phyloP scores from a whole-genome alignment of 2,113 vertebrate genomes.

The Danio rerio region GRCz12tu NC_133180.1:53834001-53834500 shows the following conservation, averaged over 20 bases:
- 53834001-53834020: not conserved
- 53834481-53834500: not conserved
- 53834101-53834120: not conserved
- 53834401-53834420: not conserved
- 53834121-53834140: not conserved
- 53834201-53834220: not conserved
- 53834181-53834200: not conserved
- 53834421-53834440: not conserved
- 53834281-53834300: not conserved
- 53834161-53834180: not conserved
- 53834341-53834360: not conserved
- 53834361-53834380: not conserved
- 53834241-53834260: not conserved
- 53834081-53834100: not conserved
- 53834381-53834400: slow-evolving; percentile 12
- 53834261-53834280: not conserved
- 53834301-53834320: not conserved
- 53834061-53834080: not conserved
- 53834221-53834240: not conserved
- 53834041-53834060: not conserved
- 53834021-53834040: not conserved
- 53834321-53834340: not conserved
- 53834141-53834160: not conserved
- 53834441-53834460: slow-evolving; percentile 14
- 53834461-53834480: slow-evolving; percentile 9